Evolutionary conservation across 2,888 invertebrate species (phyloP), one percentile per base, ranked within the genome.

Genomic region (Lasioglossum pauxillum): DNA sequence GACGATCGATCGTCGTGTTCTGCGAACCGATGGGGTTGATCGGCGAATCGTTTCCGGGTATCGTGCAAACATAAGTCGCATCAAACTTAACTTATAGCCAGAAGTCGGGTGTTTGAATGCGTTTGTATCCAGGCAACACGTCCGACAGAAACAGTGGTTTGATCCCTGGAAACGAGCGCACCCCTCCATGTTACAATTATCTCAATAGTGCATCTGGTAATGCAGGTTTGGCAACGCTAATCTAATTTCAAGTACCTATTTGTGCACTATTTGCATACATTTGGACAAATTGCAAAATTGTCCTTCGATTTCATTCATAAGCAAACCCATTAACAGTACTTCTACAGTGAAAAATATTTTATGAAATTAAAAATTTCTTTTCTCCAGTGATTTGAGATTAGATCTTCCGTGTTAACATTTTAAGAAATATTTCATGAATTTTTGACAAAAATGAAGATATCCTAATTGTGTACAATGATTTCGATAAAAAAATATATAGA

Each of bases 71-170:
- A 75, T 79, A 78, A 83, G 74, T 80, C 82, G 81, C 89, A 53
- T 90, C 86, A 76, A 75, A 38, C 71, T 85, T 82, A 85, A 90
- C 80, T 67, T 85, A 88, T 81, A 75, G 78, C 83, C 82, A 80
- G 84, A 88, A 76, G 90, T 85, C 67, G 72, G 74, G 72, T 83
- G 74, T 82, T 80, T 73, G 84, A 84, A 83, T 82, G 84, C 86
- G 81, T 85, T 86, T 83, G 90, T 90, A 90, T 82, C 89, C 80
- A 88, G 77, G 90, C 90, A 90, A 90, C 90, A 80, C 83, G 76
- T 41, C 78, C 84, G 78, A 79, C 86, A 86, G 86, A 90, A 90
- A 90, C 90, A 90, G 76, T 82, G 78, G 60, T 35, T 35, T 67
- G 73, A 72, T 75, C 75, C 73, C 53, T 35, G 44, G 38, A n/a